A percentile compares a stretch with the other conserved stretches of the same genome.
Conservation (phyloP, 2,113 vertebrate genomes). For the Pterocles orientalis region DNA sequence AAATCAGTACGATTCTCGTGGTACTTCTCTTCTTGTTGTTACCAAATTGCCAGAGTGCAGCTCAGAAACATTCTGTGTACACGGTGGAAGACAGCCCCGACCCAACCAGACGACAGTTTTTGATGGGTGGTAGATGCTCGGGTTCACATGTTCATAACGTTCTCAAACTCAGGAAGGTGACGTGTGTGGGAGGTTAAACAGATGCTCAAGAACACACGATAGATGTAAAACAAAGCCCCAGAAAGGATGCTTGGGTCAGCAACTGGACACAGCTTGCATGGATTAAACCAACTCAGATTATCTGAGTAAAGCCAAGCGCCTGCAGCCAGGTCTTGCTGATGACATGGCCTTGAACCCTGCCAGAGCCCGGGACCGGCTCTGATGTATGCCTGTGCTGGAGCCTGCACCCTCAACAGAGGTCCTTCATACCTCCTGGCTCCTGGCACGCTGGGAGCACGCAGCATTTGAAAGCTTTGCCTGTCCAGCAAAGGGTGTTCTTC, state of each 20-base stretch:
- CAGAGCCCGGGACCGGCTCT: not conserved
- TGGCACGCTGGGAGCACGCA: fast-evolving
- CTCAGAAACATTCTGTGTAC: not conserved
- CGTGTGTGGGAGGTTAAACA: fast-evolving
- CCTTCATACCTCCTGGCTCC: not conserved
- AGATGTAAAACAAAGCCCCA: not conserved
- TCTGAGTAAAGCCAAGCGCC: fast-evolving
- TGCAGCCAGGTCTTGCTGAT: not conserved
- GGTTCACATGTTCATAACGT: not conserved
- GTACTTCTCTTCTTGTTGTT: not conserved
- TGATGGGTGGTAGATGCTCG: not conserved
- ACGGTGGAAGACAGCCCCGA: not conserved
- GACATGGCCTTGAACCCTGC: not conserved
- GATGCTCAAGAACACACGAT: not conserved
- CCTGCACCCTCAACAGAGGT: not conserved
- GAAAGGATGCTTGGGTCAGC: not conserved
- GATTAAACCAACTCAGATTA: not conserved
- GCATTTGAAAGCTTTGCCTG: not conserved
- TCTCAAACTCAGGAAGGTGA: not conserved
- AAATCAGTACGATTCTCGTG: not conserved
- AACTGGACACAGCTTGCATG: not conserved
- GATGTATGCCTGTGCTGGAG: fast-evolving
- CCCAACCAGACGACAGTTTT: not conserved
- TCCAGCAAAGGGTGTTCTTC: not conserved
- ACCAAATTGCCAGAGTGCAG: not conserved